A percentile compares a stretch with the other conserved stretches of the same genome.
Conservation (phyloP, 2,113 vertebrate species). For the Scopus umbretta region DNA sequence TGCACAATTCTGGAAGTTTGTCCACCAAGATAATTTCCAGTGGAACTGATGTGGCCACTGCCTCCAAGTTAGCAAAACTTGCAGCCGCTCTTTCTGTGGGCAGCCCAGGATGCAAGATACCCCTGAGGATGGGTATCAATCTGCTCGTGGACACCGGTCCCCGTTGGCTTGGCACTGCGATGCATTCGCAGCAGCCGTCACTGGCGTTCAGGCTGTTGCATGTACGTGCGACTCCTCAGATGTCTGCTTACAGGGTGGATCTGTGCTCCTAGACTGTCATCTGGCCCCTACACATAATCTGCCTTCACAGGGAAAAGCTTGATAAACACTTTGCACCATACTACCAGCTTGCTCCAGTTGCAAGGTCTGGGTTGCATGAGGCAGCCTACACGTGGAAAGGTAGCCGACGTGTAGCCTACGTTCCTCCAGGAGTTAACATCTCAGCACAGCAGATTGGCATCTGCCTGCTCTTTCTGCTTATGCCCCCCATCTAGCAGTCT, state of each 20-base stretch:
- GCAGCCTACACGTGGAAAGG: background rate
- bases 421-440: background rate
- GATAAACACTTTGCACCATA: fast-evolving
- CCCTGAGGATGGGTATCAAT: no score
- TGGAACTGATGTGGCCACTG: no score
- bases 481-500: background rate
- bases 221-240: fast-evolving
- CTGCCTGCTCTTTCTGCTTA: background rate
- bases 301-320: background rate
- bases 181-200: no score
- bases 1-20: background rate
- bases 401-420: fast-evolving
- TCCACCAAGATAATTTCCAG: background rate
- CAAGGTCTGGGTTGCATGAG: background rate
- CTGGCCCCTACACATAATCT: background rate
- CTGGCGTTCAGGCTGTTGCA: background rate
- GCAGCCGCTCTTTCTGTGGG: background rate
- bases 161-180: background rate
- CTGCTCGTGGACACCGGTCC: fast-evolving
- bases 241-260: background rate
- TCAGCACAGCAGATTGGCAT: fast-evolving
- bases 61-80: background rate
- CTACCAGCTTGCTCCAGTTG: background rate
- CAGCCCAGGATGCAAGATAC: background rate
- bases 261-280: no score